A percentile compares a stretch with the other conserved stretches of the same genome.
phyloP scores from a whole-genome alignment of 1,140 invertebrate genomes.

The Chymomyza costata region DNA sequence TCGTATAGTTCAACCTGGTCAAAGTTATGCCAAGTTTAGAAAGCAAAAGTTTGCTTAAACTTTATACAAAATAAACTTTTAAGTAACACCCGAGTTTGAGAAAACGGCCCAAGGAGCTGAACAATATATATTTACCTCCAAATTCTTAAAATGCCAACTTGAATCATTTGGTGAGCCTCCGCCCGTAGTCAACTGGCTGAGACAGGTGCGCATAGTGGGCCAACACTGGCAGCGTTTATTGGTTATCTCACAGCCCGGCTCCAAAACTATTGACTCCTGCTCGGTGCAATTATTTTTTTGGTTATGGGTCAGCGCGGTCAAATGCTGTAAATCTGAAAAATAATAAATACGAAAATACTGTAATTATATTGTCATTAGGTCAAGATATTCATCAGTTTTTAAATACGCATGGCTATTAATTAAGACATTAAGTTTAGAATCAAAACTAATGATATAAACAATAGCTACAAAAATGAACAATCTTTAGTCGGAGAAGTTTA shows the following conservation, averaged over 20 bases:
- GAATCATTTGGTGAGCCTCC: constrained; percentile 47
- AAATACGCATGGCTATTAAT: too few relatives aligned
- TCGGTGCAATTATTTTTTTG: constrained; percentile 60
- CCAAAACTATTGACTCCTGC: constrained; percentile 57
- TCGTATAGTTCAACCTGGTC: too few relatives aligned
- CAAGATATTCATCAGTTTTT: too few relatives aligned
- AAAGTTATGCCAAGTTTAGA: too few relatives aligned
- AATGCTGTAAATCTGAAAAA: constrained; percentile 56
- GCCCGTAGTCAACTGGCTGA: constrained; percentile 44
- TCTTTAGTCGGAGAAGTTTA: background rate
- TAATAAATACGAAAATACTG: background rate
- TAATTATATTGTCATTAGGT: too few relatives aligned
- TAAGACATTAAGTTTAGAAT: too few relatives aligned
- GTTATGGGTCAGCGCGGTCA: constrained; percentile 57
- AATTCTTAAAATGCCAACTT: constrained; percentile 70
- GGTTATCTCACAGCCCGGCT: constrained; percentile 71
- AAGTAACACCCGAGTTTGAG: too few relatives aligned
- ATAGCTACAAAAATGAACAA: too few relatives aligned
- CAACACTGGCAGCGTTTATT: constrained; percentile 74
- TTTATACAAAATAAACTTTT: too few relatives aligned
- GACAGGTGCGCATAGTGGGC: constrained; percentile 65
- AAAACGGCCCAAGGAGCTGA: background rate
- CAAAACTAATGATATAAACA: too few relatives aligned
- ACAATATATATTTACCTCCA: constrained; percentile 44
- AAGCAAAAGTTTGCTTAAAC: too few relatives aligned